Base-by-base conservation (phyloP, 2,888 invertebrate genomes). In the Lepidocyrtoides sp. region DNA sequence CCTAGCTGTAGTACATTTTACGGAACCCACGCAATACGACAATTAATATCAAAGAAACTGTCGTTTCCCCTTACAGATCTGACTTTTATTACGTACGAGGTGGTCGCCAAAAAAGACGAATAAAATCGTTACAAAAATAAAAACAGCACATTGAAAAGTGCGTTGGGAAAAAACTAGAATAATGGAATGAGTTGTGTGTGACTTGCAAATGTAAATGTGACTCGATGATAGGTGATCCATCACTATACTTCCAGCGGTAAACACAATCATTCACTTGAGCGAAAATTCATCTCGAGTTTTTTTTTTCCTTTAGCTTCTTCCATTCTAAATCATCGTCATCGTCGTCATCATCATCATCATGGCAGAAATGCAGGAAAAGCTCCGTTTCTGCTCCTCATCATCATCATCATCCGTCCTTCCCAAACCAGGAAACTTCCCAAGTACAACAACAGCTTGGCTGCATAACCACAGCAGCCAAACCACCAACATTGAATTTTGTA, bases 161-260 rank as follows among this genome's bases (percentile, higher is more conserved):
- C 17, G 3, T 29, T 29, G 29, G 51, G n/a, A 0, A 32, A 36
- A 81, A 36, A n/a, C n/a, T 60, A 41, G 36, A 23, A 57, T 48
- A 81, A 57, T 48, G 41, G 57, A 81, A 41, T 23, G 57, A 26
- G 23, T 60, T 57, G 41, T 81, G 57, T 81, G 57, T 41, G 51
- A 60, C 57, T 57, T 81, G 81, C 60, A 60, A 57, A 81, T 81
- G 54, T 72, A 26, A 51, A 57, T 75, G 75, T 86, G 60, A 75
- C 72, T 26, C 60, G 77, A 44, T 86, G 86, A 86, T 86, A 60
- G 86, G 77, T 77, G 75, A 86, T 86, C 75, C 86, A 86, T 86
- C 86, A 85, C 86, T 36, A 77, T 75, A 60, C 77, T 41, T 36
- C 41, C 29, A 41, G 44, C 44, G 54, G 77, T 77, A 86, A 86